These are phyloP conservation scores for Scelioninae gen. 1 DNA, from an alignment of 2,888 invertebrate species.

Conservation along the genomic window DNA sequence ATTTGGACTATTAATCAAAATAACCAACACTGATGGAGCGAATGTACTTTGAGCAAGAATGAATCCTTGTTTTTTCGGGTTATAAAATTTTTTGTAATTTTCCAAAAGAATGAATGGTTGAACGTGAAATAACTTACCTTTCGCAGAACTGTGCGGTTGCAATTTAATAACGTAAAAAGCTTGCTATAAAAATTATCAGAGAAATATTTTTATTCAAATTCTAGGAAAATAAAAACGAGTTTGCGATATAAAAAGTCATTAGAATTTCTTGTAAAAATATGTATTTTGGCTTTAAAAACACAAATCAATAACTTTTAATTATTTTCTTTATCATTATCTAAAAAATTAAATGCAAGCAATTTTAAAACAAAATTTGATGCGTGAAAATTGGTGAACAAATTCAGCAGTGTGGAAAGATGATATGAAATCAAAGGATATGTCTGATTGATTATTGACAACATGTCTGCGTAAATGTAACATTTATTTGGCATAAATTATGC, in stretches of 20 bases:
- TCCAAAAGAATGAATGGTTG: not conserved
- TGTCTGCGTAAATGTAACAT: slow-evolving; percentile 83
- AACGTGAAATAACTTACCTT: slow-evolving; percentile 8
- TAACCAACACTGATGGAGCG: not conserved
- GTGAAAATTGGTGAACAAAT: too few relatives aligned
- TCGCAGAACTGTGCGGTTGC: not conserved
- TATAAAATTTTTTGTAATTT: not conserved
- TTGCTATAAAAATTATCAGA: too few relatives aligned
- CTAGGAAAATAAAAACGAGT: too few relatives aligned
- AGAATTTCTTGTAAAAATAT: too few relatives aligned
- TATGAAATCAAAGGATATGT: slow-evolving; percentile 15
- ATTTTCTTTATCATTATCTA: too few relatives aligned
- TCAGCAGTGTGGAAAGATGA: not conserved
- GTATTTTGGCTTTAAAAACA: too few relatives aligned
- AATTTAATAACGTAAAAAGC: not conserved
- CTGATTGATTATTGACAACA: slow-evolving; percentile 37
- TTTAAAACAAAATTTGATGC: not conserved
- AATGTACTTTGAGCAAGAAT: not conserved
- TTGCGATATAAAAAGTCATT: too few relatives aligned
- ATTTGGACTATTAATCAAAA: not conserved
- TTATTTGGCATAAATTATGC: slow-evolving; percentile 84
- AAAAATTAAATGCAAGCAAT: not conserved
- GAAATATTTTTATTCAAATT: too few relatives aligned
- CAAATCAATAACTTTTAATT: too few relatives aligned
- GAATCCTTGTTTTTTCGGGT: not conserved